Evolutionary conservation across 2,113 vertebrate species (phyloP).

Genomic region (Ondatra zibethicus): DNA sequence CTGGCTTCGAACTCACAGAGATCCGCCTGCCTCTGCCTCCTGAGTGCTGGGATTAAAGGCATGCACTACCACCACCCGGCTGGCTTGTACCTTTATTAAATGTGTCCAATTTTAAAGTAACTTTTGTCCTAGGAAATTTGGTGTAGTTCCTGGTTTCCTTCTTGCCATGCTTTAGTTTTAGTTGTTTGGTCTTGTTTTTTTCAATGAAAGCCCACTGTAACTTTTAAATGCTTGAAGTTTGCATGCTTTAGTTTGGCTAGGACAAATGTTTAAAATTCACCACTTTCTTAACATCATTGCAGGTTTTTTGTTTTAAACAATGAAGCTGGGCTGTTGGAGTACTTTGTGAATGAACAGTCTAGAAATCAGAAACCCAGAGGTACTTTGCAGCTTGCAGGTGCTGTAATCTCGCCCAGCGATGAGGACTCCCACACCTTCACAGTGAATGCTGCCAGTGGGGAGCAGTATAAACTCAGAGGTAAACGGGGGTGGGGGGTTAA

Average conservation of each 20-base stretch:
- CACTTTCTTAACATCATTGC: slow-evolving; percentile 47
- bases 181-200: background rate
- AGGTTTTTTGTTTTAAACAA: slow-evolving; percentile 99
- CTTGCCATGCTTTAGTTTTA: slow-evolving; percentile 23
- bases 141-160: background rate
- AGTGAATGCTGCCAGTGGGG: slow-evolving; percentile 97
- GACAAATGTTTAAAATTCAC: slow-evolving; percentile 49
- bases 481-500: slow-evolving; percentile 39
- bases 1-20: too few species aligned
- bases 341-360: slow-evolving; percentile 98
- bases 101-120: background rate
- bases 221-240: slow-evolving; percentile 3
- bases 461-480: slow-evolving; percentile 99
- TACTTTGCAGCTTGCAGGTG: slow-evolving; percentile 95
- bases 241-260: slow-evolving; percentile 42
- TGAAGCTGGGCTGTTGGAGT: slow-evolving; percentile 96
- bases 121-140: slow-evolving; percentile 39
- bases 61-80: too few species aligned
- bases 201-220: background rate
- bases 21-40: too few species aligned
- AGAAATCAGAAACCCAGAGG: slow-evolving; percentile 96
- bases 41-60: too few species aligned
- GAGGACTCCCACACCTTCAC: slow-evolving; percentile 99
- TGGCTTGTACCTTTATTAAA: slow-evolving; percentile 32
- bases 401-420: slow-evolving; percentile 98